Conservation (phyloP, 2,113 vertebrate species). For the Picathartes gymnocephalus region DNA sequence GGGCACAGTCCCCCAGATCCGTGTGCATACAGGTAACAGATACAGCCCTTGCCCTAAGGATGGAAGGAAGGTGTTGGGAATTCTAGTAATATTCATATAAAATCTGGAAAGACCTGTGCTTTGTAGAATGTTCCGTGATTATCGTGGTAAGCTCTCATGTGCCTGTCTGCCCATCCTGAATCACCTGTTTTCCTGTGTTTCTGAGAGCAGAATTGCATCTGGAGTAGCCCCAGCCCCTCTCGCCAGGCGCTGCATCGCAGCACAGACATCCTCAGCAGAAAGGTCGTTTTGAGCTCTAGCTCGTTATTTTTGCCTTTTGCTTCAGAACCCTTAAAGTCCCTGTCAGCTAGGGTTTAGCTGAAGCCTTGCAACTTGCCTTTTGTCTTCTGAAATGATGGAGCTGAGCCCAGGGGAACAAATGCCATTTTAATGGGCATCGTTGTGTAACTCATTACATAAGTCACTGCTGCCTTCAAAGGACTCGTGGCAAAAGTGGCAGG, state of each 20-base stretch:
- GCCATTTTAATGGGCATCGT: constrained; percentile 59
- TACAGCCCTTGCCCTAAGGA: not conserved
- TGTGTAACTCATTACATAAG: constrained; percentile 65
- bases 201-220: not conserved
- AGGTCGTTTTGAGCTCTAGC: not conserved
- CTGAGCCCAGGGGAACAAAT: constrained; percentile 52
- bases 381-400: constrained; percentile 56
- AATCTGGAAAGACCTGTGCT: not conserved
- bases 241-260: accelerated
- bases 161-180: not conserved
- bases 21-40: not conserved
- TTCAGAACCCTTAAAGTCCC: constrained; percentile 19
- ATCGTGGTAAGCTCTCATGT: accelerated
- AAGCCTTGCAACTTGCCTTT: constrained; percentile 41
- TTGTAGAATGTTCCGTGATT: not conserved
- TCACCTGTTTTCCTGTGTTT: not conserved
- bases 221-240: not conserved
- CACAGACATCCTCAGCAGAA: not conserved
- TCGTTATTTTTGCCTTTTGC: constrained; percentile 50
- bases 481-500: constrained; percentile 16
- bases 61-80: not conserved
- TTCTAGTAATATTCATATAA: not conserved
- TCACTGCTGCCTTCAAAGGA: constrained; percentile 49
- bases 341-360: constrained; percentile 39
- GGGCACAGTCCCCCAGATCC: not conserved